Evolutionary conservation across 2,113 vertebrate species (phyloP), one percentile per base, ranked within the genome.

Genomic region (Silurus asotus): DNA sequence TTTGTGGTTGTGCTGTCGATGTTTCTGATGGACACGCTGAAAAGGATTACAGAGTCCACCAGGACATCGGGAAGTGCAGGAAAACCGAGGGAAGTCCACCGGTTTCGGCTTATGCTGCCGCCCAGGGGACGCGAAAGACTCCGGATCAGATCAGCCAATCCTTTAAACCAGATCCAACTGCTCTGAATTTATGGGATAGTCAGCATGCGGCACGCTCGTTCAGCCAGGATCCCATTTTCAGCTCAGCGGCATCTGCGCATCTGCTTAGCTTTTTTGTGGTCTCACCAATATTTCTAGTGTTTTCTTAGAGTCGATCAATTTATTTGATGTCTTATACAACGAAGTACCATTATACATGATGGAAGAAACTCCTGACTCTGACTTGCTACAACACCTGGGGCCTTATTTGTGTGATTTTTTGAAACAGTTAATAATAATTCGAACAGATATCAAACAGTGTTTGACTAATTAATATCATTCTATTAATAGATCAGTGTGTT

Each of bases 111-210:
- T 88, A 81, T 86, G 74, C 25, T 70, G 72, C 84, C 20, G 45
- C 89, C 77, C 87, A 74, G 84, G 64, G 89, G 88, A 80, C 79
- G 83, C 37, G 58, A 82, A 53, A 51, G 81, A 90, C 61, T 72
- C 45, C 45, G 56, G 11, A 55, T 61, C 10, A 58, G 20, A 75
- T 83, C 84, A 72, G 70, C 67, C 86, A 86, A 87, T 88, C 89
- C 87, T 79, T 90, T 88, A 84, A 91, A 91, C 28, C 85, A 49
- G 83, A 83, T 81, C 85, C 64, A 86, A 86, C 69, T 88, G 86
- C 72, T 82, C 86, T 82, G 65, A 80, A 86, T 85, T 82, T 82
- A 77, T 53, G 19, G 72, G 70, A n/a, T 82, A 65, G 82, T 23
- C 82, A 9, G 65, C 37, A n/a, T 48, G 37, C 53, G 20, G 20